These are phyloP conservation scores for Hoplias malabaricus DNA, from an alignment of 2,113 vertebrate species.

Conservation along the genomic window DNA sequence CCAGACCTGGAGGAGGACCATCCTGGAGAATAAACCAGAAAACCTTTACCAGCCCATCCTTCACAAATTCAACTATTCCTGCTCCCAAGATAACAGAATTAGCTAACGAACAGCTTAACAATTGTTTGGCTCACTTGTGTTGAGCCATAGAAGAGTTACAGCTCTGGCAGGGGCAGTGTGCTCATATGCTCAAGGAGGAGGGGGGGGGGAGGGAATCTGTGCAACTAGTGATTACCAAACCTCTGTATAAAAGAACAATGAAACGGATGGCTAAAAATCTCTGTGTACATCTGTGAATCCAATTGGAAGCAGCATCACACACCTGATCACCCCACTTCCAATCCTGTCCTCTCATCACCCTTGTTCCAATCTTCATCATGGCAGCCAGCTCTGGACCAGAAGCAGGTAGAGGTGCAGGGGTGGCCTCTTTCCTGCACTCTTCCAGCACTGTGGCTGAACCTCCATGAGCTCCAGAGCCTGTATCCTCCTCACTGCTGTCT, in stretches of 20 bases:
- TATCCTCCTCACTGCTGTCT: slow-evolving; percentile 87
- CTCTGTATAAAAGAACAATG: no score
- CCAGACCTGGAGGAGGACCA: slow-evolving; percentile 93
- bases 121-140: no score
- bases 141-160: no score
- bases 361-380: slow-evolving; percentile 98
- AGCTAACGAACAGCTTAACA: no score
- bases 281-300: background rate
- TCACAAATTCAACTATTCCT: background rate
- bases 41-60: background rate
- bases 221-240: no score
- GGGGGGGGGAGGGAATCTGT: no score
- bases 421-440: slow-evolving; percentile 88
- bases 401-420: slow-evolving; percentile 86
- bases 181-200: no score
- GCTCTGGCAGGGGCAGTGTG: no score
- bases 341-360: slow-evolving; percentile 95
- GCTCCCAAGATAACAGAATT: background rate
- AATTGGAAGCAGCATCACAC: background rate
- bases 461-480: slow-evolving; percentile 76
- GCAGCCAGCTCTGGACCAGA: slow-evolving; percentile 95
- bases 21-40: slow-evolving; percentile 74
- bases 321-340: slow-evolving; percentile 99
- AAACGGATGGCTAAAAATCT: background rate
- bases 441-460: slow-evolving; percentile 94